Percentiles rank a stretch among this genome's conserved stretches.
Evolutionary conservation across 2,888 invertebrate genomes (phyloP).

Genomic region (Encarsia formosa): DNA sequence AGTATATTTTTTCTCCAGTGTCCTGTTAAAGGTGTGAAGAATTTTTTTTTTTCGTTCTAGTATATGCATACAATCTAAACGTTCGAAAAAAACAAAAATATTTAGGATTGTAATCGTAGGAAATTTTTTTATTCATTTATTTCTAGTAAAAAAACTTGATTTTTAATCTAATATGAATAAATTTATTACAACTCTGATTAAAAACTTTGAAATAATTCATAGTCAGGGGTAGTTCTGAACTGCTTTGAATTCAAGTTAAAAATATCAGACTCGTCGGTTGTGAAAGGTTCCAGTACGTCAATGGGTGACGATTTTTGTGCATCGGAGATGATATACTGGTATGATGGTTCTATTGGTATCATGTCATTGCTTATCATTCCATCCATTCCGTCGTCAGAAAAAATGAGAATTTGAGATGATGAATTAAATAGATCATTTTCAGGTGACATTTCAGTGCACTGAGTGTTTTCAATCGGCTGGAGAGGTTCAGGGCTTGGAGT

Average conservation of each 20-base stretch:
- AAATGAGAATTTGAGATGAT: slow-evolving; percentile 35
- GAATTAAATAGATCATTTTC: slow-evolving; percentile 26
- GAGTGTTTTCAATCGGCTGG: background rate
- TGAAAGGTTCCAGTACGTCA: slow-evolving; percentile 39
- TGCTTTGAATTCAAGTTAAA: slow-evolving; percentile 39
- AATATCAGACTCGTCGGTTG: slow-evolving; percentile 38
- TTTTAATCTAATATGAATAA: no score
- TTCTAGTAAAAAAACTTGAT: no score
- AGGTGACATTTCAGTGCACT: background rate
- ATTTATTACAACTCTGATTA: no score
- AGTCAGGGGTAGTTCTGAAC: slow-evolving; percentile 42
- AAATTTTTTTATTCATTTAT: no score
- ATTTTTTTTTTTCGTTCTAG: no score
- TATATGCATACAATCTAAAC: no score
- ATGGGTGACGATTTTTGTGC: slow-evolving; percentile 35
- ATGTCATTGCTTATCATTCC: background rate
- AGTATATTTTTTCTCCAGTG: no score
- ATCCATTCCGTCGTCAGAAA: slow-evolving; percentile 30
- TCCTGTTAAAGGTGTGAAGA: no score
- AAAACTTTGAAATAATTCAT: slow-evolving; percentile 45
- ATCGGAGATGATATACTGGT: slow-evolving; percentile 42
- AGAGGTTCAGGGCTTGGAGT: background rate
- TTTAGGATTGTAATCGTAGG: no score
- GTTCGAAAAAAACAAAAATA: no score
- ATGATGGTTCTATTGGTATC: slow-evolving; percentile 9